Evolutionary conservation across 2,888 invertebrate genomes (phyloP).

Genomic region (Gastrophysa polygoni): DNA sequence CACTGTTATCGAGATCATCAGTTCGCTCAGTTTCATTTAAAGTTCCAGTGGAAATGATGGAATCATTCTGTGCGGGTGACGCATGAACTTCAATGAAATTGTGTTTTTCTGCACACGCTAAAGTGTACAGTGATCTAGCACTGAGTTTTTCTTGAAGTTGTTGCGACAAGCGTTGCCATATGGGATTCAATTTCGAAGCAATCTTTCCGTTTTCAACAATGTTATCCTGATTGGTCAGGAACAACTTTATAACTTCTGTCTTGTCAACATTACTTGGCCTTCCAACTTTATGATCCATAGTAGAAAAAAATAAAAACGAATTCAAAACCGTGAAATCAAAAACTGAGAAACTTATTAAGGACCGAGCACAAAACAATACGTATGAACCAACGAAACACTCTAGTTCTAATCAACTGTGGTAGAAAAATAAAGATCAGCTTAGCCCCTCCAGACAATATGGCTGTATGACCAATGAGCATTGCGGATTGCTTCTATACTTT

Average conservation of each 20-base stretch:
- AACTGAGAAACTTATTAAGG: no score
- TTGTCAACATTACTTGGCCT: not conserved
- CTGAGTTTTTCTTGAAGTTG: not conserved
- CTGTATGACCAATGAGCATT: no score
- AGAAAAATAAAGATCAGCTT: no score
- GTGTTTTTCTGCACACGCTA: constrained; percentile 10
- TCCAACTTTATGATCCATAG: not conserved
- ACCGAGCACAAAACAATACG: no score
- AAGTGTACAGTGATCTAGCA: constrained; percentile 3
- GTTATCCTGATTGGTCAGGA: not conserved
- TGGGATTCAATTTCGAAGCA: not conserved
- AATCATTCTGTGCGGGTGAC: not conserved
- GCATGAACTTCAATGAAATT: not conserved
- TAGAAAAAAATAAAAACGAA: not conserved
- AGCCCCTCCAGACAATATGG: no score
- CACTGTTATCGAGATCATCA: not conserved
- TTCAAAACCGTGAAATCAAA: not conserved
- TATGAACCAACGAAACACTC: no score
- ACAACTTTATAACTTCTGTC: not conserved
- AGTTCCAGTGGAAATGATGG: not conserved
- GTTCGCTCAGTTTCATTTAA: not conserved
- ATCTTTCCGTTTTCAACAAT: not conserved
- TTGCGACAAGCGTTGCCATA: constrained; percentile 1
- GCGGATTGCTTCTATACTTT: no score
- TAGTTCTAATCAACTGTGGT: no score